Conservation (phyloP, 2,888 invertebrate genomes). For the Volucella bombylans region DNA sequence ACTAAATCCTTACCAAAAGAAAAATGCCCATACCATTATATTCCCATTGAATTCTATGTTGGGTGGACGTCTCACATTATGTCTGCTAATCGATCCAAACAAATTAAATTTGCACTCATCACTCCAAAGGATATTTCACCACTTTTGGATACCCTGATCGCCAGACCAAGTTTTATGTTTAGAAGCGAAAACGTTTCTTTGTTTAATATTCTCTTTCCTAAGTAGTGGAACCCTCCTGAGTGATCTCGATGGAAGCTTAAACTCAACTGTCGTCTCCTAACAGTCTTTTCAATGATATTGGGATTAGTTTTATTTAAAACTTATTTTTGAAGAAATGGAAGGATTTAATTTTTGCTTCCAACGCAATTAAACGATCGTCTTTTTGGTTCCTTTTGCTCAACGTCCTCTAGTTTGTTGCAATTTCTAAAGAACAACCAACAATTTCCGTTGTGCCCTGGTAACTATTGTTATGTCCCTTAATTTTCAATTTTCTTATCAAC, state of each 20-base stretch:
- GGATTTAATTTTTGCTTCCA: no score
- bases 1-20: constrained; percentile 21
- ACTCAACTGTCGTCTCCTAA: not conserved
- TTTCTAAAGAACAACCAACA: not conserved
- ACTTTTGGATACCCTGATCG: not conserved
- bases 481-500: not conserved
- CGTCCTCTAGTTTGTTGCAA: not conserved
- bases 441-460: not conserved
- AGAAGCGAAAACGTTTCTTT: not conserved
- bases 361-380: constrained; percentile 10
- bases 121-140: not conserved
- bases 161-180: constrained; percentile 6
- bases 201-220: not conserved
- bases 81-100: constrained; percentile 1
- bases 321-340: not conserved
- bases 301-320: not conserved
- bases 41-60: constrained; percentile 5
- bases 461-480: not conserved
- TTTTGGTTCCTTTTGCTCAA: no score
- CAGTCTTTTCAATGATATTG: not conserved
- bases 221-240: not conserved
- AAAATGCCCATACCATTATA: constrained; percentile 19
- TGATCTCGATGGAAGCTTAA: constrained; percentile 4
- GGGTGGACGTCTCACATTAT: not conserved
- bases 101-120: constrained; percentile 2